phyloP scores from a whole-genome alignment of 2,113 vertebrate genomes.

The Cryptomyrus ogoouensis region DNA sequence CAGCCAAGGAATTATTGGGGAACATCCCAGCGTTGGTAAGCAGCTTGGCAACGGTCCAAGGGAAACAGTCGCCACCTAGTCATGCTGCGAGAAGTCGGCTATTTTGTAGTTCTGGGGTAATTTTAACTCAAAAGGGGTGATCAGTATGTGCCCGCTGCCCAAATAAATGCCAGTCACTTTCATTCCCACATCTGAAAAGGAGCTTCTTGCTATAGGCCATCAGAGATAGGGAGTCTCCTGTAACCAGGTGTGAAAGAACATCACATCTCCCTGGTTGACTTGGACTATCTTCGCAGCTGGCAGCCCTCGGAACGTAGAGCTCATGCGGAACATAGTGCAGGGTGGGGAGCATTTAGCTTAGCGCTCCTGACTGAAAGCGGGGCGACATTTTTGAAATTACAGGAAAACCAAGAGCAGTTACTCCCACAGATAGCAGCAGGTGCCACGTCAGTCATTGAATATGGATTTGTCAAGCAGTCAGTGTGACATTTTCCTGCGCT shows the following conservation, averaged over 20 bases:
- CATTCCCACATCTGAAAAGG: background rate
- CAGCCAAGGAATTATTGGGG: background rate
- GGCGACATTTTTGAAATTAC: background rate
- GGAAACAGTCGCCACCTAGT: background rate
- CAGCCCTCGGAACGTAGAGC: background rate
- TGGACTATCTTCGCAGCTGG: background rate
- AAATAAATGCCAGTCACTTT: background rate
- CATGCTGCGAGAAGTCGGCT: background rate
- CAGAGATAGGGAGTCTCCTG: background rate
- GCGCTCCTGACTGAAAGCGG: background rate
- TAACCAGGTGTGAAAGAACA: constrained; percentile 17
- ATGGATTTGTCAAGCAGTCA: background rate
- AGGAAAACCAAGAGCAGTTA: background rate
- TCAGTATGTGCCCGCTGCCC: background rate
- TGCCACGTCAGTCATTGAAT: background rate
- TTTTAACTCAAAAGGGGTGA: background rate
- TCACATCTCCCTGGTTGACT: background rate
- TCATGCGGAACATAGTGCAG: background rate
- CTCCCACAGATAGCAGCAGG: background rate
- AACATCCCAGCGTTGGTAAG: background rate
- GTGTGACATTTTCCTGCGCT: background rate
- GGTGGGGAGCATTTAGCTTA: background rate
- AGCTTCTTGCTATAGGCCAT: background rate
- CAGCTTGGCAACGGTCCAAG: background rate
- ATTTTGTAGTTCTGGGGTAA: background rate